A percentile compares a stretch with the other conserved stretches of the same genome.
Conservation (phyloP, 2,888 invertebrate species). For the Nymphalis polychloros region DNA sequence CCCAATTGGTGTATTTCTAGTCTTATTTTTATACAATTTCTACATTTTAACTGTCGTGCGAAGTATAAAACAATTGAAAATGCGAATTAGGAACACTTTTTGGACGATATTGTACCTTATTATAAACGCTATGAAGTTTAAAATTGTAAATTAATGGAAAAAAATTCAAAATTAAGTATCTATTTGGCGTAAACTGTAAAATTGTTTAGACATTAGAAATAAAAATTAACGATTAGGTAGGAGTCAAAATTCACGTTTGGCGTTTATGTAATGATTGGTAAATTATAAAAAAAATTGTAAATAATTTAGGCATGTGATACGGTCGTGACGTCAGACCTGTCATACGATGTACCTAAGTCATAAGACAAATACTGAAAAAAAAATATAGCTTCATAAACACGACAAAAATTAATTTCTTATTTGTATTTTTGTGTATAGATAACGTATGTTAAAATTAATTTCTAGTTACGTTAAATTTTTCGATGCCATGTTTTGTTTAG, state of each 20-base stretch:
- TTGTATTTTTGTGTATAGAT: constrained; percentile 47
- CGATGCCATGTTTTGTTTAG: constrained; percentile 79
- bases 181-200: constrained; percentile 75
- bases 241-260: constrained; percentile 77
- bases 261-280: constrained; percentile 51
- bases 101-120: constrained; percentile 41
- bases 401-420: constrained; percentile 43
- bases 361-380: constrained; percentile 23
- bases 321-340: constrained; percentile 48
- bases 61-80: constrained; percentile 35
- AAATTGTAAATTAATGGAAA: constrained; percentile 48
- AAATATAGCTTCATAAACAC: constrained; percentile 36
- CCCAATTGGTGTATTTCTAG: constrained; percentile 76
- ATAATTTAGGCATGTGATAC: constrained; percentile 77
- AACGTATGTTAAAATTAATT: constrained; percentile 48
- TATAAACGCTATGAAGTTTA: constrained; percentile 24
- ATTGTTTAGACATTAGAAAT: constrained; percentile 67
- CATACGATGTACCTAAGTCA: constrained; percentile 31
- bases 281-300: constrained; percentile 59
- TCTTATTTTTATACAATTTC: constrained; percentile 61
- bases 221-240: constrained; percentile 62
- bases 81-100: constrained; percentile 48
- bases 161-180: constrained; percentile 63
- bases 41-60: constrained; percentile 47
- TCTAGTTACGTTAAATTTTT: constrained; percentile 57